Evolutionary conservation across 2,888 invertebrate genomes (phyloP).

Genomic region (Petrolisthes cinctipes): DNA sequence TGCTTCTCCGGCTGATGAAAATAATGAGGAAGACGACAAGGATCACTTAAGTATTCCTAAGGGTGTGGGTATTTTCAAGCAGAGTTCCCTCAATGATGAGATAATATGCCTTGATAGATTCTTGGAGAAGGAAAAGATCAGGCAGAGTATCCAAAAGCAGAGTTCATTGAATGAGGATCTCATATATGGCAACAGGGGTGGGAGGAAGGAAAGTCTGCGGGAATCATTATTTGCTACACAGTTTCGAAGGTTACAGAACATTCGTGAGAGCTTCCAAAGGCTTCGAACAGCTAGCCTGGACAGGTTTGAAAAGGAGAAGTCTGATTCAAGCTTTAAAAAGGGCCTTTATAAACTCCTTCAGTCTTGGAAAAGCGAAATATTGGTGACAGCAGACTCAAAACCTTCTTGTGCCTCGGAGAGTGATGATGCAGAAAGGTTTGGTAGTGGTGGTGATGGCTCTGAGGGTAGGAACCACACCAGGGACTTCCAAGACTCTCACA

Average conservation of each 20-base stretch:
- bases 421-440: slow-evolving; percentile 12
- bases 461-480: slow-evolving; percentile 3
- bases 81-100: slow-evolving; percentile 90
- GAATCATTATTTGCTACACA: slow-evolving; percentile 76
- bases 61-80: slow-evolving; percentile 73
- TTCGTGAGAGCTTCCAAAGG: slow-evolving; percentile 64
- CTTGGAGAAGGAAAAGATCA: slow-evolving; percentile 82
- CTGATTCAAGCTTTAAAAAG: slow-evolving; percentile 81
- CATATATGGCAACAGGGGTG: slow-evolving; percentile 73
- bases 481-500: neutral
- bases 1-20: neutral
- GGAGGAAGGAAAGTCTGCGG: slow-evolving; percentile 74
- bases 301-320: slow-evolving; percentile 71
- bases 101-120: slow-evolving; percentile 88
- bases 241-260: slow-evolving; percentile 62
- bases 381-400: slow-evolving; percentile 41
- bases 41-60: slow-evolving; percentile 63
- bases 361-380: slow-evolving; percentile 64
- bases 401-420: neutral
- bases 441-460: neutral
- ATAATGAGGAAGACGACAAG: slow-evolving; percentile 44
- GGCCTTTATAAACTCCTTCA: slow-evolving; percentile 63
- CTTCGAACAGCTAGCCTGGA: slow-evolving; percentile 63
- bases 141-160: slow-evolving; percentile 83
- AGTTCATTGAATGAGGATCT: slow-evolving; percentile 89